phyloP scores from a whole-genome alignment of 2,888 invertebrate species.

The Hirtodrosophila confusa region DNA sequence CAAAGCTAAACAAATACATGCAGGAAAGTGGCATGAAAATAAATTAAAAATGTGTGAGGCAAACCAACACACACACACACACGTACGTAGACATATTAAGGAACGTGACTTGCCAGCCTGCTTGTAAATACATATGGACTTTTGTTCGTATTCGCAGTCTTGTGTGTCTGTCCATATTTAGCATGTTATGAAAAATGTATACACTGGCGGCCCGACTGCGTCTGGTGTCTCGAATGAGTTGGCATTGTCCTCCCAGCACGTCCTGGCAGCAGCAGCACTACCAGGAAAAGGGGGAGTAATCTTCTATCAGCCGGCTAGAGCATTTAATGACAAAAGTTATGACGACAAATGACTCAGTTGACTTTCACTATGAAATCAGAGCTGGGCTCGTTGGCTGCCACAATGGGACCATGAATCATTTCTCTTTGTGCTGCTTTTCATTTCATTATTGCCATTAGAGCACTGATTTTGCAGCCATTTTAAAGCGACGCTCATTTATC shows the following conservation, averaged over 20 bases:
- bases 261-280: conserved; percentile 23
- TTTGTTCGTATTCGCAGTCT: neutral
- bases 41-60: conserved; percentile 70
- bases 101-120: conserved; percentile 65
- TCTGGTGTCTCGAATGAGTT: conserved; percentile 25
- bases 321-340: conserved; percentile 75
- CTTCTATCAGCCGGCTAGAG: conserved; percentile 22
- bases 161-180: conserved; percentile 53
- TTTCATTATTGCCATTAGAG: conserved; percentile 49
- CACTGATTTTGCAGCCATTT: conserved; percentile 45
- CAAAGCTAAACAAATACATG: conserved; percentile 28
- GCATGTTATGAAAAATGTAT: conserved; percentile 76
- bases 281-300: conserved; percentile 3
- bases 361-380: conserved; percentile 74
- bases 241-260: conserved; percentile 68
- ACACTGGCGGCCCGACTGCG: conserved; percentile 33
- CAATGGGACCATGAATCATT: conserved; percentile 72
- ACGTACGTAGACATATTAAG: conserved; percentile 59
- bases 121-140: conserved; percentile 22
- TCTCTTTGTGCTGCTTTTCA: conserved; percentile 42
- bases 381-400: conserved; percentile 24
- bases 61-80: conserved; percentile 23
- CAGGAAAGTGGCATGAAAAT: conserved; percentile 58
- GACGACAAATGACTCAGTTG: conserved; percentile 76
- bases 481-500: conserved; percentile 48